Evolutionary conservation across 2,113 vertebrate species (phyloP).

Genomic region (Cettia cetti): DNA sequence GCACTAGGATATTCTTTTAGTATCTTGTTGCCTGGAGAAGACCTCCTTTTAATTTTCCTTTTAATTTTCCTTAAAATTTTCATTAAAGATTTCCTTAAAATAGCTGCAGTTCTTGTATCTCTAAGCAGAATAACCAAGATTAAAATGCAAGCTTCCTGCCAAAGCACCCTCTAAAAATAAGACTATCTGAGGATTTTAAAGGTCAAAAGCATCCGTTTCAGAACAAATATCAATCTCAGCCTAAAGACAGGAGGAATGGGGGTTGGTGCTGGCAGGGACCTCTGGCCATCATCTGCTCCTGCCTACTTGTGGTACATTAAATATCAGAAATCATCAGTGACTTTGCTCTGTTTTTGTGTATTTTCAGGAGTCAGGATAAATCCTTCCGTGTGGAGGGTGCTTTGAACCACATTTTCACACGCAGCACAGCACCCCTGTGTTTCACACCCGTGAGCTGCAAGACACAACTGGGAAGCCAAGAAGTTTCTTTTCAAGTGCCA

Average conservation of each 20-base stretch:
- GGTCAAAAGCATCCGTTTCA: background rate
- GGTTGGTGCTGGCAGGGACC: background rate
- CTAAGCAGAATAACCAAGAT: background rate
- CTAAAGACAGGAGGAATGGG: background rate
- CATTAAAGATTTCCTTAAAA: background rate
- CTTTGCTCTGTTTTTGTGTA: background rate
- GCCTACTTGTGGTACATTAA: background rate
- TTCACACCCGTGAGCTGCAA: conserved; percentile 61
- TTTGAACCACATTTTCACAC: conserved; percentile 86
- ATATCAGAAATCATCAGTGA: background rate
- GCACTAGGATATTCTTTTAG: background rate
- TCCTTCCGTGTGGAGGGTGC: conserved; percentile 85
- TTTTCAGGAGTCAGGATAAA: conserved; percentile 91
- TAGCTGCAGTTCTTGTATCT: background rate
- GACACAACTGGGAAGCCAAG: conserved; percentile 62
- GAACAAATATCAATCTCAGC: background rate
- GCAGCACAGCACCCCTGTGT: conserved; percentile 67
- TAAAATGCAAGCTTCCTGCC: background rate
- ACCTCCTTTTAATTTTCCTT: background rate
- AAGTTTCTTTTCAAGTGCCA: conserved; percentile 76
- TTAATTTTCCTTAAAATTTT: background rate
- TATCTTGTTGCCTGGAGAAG: background rate
- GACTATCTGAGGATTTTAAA: background rate
- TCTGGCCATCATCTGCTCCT: background rate
- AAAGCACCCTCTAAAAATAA: background rate